These are phyloP conservation scores for Gymnoscopelus microlampas DNA, from an alignment of 2,797 vertebrate species.

Conservation along the genomic window DNA sequence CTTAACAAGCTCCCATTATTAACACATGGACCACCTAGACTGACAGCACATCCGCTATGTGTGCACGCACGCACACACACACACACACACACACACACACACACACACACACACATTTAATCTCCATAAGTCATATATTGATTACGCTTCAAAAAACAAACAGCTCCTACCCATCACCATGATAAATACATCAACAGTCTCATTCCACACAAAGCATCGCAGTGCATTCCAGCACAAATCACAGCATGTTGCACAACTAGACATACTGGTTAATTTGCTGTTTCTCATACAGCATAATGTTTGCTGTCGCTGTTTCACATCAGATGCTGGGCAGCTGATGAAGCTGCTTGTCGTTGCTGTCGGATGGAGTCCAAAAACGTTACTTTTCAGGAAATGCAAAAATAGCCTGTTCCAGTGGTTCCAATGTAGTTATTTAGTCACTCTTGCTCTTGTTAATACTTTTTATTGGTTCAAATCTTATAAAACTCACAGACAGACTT, in stretches of 20 bases:
- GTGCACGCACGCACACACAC: slow-evolving; percentile 1
- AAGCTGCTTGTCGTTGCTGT: not conserved
- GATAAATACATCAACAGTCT: slow-evolving; percentile 44
- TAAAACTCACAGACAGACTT: too few relatives aligned
- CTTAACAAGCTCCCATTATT: slow-evolving; percentile 27
- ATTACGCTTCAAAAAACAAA: slow-evolving; percentile 58
- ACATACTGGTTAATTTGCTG: not conserved
- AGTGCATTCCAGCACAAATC: slow-evolving; percentile 31
- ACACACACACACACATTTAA: slow-evolving; percentile 19
- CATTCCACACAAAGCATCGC: slow-evolving; percentile 11
- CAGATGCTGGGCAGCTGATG: not conserved
- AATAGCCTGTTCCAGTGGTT: too few relatives aligned
- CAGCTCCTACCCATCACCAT: slow-evolving; percentile 47
- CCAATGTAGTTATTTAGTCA: too few relatives aligned
- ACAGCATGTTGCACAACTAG: not conserved
- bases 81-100: slow-evolving; percentile 19
- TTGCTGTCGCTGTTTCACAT: not conserved
- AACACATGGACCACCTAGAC: slow-evolving; percentile 32
- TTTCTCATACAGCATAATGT: not conserved
- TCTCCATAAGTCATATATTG: slow-evolving; percentile 58
- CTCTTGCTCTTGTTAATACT: too few relatives aligned
- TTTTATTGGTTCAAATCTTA: too few relatives aligned
- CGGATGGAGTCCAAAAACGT: not conserved
- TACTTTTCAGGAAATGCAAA: too few relatives aligned
- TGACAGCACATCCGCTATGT: slow-evolving; percentile 16